Evolutionary conservation across 2,797 vertebrate species (phyloP), one percentile per base, ranked within the genome.

Genomic region (Molossus alvarezi): DNA sequence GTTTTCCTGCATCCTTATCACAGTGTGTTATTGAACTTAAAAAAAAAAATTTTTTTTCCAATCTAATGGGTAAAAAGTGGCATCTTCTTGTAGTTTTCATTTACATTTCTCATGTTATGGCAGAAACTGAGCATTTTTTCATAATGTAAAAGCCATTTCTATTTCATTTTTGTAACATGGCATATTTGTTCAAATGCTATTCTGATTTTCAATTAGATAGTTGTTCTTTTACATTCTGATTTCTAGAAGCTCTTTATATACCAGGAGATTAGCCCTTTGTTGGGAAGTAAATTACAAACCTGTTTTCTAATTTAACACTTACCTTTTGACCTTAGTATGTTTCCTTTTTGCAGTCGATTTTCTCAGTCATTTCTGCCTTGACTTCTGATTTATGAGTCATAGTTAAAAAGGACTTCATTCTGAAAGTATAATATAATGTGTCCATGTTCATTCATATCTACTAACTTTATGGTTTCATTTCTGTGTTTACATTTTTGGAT

Each of bases 281-380:
- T 62, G 33, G 58, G n/a, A 80, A 29, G 67, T 73, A 55, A 85
- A 29, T n/a, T 82, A 60, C 21, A 45, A 92, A 82, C 83, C 27
- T 55, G 29, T n/a, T 95, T 96, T 83, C 25, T 90, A 83, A 88
- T 55, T 67, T 84, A 67, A 53, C n/a, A 94, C 88, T 94, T 89
- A 84, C 90, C 81, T 64, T 80, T 87, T 92, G 85, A 92, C 51
- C 37, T 89, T 92, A 51, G 15, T 29, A 83, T 87, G 33, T 80
- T 95, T 95, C 57, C 37, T 94, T 95, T 93, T 65, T 7, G 4
- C 9, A 87, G 29, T 69, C 20, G 92, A 23, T 58, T 72, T 83
- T 41, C 60, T 77, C 41, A 48, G 11, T 41, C 51, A 83, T 89
- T 91, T 95, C 45, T 88, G 5, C 64, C 41, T 82, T 80, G 53